Evolutionary conservation across 2,797 vertebrate genomes (phyloP), one percentile per base, ranked within the genome.

Genomic region (Acropternis orthonyx): DNA sequence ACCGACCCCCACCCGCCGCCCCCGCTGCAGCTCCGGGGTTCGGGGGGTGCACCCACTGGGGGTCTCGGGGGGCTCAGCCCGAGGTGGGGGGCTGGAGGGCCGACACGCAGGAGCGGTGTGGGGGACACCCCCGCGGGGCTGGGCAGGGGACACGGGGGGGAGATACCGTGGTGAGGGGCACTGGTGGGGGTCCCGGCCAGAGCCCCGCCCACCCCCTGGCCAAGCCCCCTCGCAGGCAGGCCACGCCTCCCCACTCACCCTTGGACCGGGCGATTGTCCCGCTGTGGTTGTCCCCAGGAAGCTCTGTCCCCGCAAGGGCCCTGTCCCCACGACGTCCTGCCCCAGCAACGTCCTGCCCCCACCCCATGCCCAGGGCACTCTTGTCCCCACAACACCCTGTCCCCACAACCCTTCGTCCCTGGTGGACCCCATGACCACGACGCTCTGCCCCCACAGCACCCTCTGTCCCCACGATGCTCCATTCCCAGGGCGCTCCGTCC

Each of bases 401-500:
- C 46, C 43, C 72, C 21, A 4, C 37, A 20, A 20, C 12, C 52
- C 30, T 54, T 32, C 11, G 30, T 8, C 52, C 52, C 18, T 32
- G 30, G 18, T 13, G 52, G 20, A 30, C 51, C 28, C 52, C 52
- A 12, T 54, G n/a, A n/a, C 30, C 52, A 32, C 19, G 43, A 43
- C 9, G 43, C 16, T 46, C 21, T 21, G 6, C 22, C 44, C 44
- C 20, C 21, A 46, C 11, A 4, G 2, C 14, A 11, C 26, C 24
- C n/a, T n/a, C 36, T 5, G 14, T 32, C 30, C 43, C 55, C 67
- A 30, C 3, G 2, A 12, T 30, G 8, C 46, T 4, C 48, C 4
- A 2, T 17, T 22, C n/a, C 14, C 6, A 1, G 1, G 12, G 8
- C 9, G 1, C 51, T 3, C 37, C 3, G 4, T 48, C 26, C 24